Evolutionary conservation across 2,797 vertebrate genomes (phyloP), one percentile per base, ranked within the genome.

Genomic region (Centroberyx gerrardi): DNA sequence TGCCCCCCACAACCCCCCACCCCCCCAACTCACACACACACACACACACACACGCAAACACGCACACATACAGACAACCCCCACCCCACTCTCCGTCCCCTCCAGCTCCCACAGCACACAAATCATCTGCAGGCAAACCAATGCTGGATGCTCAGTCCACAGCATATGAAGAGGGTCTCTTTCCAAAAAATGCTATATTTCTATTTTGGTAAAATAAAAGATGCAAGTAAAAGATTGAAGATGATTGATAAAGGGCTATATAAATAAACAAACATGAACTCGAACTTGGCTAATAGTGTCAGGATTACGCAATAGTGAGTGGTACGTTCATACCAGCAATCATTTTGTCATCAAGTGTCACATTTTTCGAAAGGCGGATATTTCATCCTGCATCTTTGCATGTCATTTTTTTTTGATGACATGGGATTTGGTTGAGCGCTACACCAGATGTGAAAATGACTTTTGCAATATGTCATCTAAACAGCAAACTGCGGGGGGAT

Each of bases 401-500:
- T 60, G 42, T n/a, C 49, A 29, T 38, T 62, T 10, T 44, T 31
- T 22, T 22, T 22, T 22, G 49, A n/a, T n/a, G n/a, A n/a, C n/a
- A n/a, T 22, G 60, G 85, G 85, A 79, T 74, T 77, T 3, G 58
- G 69, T 69, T 90, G 90, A 95, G 90, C 52, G 42, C 85, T 90
- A 73, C 84, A 92, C 88, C 94, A 95, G 94, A 95, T 95, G 93
- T 94, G 87, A 89, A 88, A 90, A 93, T 93, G 85, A 82, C 90
- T 92, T 92, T 92, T 92, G 92, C 89, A 92, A 91, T 93, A 93
- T 94, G 91, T 94, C 91, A 94, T 93, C 93, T 89, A 90, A 90
- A 92, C 84, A 83, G 82, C 76, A 85, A 86, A 87, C 87, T 87
- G 82, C 66, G 14, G 83, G 27, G 81, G 79, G 88, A 87, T 91